Conservation (phyloP, 53 echinoderm and acorn worm species). For the Holothuria scabra region DNA sequence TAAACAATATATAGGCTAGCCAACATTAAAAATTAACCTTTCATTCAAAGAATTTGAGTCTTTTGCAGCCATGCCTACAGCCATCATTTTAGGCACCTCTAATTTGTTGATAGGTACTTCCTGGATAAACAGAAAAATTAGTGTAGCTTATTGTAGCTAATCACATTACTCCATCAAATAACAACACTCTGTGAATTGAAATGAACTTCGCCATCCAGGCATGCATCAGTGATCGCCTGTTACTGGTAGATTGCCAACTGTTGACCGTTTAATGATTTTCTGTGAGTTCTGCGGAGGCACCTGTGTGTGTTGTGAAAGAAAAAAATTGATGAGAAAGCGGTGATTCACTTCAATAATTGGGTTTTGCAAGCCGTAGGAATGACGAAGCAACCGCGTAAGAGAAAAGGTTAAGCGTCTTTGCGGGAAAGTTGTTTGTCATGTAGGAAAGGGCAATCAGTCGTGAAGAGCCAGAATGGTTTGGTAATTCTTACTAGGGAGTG, state of each 20-base stretch:
- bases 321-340: not conserved
- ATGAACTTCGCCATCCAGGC: not conserved
- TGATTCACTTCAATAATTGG: constrained; percentile 22
- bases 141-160: constrained; percentile 36
- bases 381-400: not conserved
- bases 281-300: not conserved
- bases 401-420: constrained; percentile 7
- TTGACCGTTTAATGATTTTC: constrained; percentile 35
- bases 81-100: no score
- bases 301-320: not conserved
- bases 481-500: no score
- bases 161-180: constrained; percentile 25
- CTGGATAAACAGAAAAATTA: constrained; percentile 17
- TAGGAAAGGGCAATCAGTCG: no score
- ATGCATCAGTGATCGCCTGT: not conserved
- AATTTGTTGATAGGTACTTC: not conserved
- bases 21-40: no score
- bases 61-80: no score
- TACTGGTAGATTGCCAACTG: constrained; percentile 7
- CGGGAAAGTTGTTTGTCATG: no score
- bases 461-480: no score
- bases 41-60: no score
- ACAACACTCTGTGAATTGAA: not conserved
- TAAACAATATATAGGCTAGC: no score
- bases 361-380: constrained; percentile 11